Percentiles rank a stretch among this genome's conserved stretches.
These are phyloP conservation scores for Phalloptychus januarius DNA, from an alignment of 2,797 vertebrate species.

Conservation along the genomic window DNA sequence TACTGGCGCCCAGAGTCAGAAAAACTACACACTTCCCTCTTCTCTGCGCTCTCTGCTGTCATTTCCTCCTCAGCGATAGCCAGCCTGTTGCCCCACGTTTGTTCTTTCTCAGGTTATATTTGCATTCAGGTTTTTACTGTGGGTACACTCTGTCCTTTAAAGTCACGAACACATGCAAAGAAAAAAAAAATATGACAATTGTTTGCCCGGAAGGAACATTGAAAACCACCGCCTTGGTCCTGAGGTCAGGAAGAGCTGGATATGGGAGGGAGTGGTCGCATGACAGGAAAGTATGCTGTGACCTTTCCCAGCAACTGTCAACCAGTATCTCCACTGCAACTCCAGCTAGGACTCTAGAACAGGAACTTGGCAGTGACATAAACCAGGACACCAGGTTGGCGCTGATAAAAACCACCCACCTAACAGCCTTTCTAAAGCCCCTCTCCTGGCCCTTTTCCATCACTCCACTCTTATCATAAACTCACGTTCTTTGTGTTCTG, in stretches of 20 bases:
- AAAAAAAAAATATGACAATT: conserved; percentile 35
- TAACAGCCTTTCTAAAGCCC: conserved; percentile 33
- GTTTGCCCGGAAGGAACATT: conserved; percentile 58
- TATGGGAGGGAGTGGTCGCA: conserved; percentile 12
- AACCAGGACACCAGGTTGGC: conserved; percentile 19
- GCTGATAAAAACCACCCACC: conserved; percentile 49
- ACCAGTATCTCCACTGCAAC: conserved; percentile 21
- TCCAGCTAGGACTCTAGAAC: conserved; percentile 13
- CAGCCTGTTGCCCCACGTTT: conserved; percentile 19
- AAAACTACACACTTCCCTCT: conserved; percentile 55
- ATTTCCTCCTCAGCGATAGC: conserved; percentile 55
- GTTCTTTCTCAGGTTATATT: conserved; percentile 51
- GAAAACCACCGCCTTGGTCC: conserved; percentile 54
- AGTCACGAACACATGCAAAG: conserved; percentile 33
- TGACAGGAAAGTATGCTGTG: conserved; percentile 31
- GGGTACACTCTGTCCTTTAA: conserved; percentile 49
- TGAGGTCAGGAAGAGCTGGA: conserved; percentile 57
- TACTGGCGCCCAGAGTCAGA: conserved; percentile 21
- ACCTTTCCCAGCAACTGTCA: conserved; percentile 32
- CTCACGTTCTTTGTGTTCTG: conserved; percentile 17
- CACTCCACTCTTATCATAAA: conserved; percentile 14
- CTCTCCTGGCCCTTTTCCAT: conserved; percentile 6
- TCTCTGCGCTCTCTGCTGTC: conserved; percentile 46
- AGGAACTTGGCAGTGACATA: conserved; percentile 49
- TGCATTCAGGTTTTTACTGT: conserved; percentile 26